Conservation (phyloP, 2,113 vertebrate species). For the Prionailurus bengalensis region DNA sequence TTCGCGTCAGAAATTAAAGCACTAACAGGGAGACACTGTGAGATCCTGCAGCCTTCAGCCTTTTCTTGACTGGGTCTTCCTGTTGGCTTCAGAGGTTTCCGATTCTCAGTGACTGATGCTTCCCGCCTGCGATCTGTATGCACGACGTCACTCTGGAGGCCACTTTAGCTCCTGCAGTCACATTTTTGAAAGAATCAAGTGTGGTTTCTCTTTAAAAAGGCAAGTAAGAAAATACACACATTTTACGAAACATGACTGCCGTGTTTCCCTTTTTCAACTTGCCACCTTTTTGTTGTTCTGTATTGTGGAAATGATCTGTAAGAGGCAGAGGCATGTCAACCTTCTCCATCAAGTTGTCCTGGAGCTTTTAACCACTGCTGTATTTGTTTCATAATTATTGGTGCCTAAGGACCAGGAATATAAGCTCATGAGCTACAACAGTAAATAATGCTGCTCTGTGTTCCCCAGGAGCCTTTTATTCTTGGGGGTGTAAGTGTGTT, state of each 20-base stretch:
- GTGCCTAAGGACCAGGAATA: background rate
- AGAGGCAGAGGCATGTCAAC: too few relatives aligned
- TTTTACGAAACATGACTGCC: background rate
- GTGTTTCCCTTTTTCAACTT: background rate
- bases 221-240: background rate
- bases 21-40: too few relatives aligned
- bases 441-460: fast-evolving
- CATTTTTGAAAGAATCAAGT: background rate
- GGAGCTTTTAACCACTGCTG: too few relatives aligned
- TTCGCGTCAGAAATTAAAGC: background rate
- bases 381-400: background rate
- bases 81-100: background rate
- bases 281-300: background rate
- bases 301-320: background rate
- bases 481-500: background rate
- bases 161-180: background rate
- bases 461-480: background rate
- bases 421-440: too few relatives aligned
- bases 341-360: background rate
- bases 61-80: background rate
- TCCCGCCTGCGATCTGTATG: too few relatives aligned
- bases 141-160: background rate
- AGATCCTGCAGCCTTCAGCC: fast-evolving
- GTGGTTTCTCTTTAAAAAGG: background rate
- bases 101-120: too few relatives aligned